Conservation (phyloP, 1,140 invertebrate species). For the Drosophila watanabei region DNA sequence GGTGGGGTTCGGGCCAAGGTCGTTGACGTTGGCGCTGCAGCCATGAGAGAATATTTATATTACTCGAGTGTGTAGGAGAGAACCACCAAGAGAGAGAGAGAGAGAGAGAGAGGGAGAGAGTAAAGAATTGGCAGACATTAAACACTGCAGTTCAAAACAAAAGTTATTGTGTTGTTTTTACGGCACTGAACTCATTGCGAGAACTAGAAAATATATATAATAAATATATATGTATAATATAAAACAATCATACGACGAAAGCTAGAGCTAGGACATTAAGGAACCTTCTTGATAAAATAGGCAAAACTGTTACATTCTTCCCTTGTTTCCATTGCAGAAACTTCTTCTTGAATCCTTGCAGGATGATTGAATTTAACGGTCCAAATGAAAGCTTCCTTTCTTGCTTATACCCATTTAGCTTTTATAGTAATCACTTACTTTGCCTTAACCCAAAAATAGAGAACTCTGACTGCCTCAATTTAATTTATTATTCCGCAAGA, state of each 20-base stretch:
- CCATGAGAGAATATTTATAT: constrained; percentile 13
- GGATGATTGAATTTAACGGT: no score
- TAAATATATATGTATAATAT: not conserved
- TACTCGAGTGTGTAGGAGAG: constrained; percentile 13
- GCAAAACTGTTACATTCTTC: no score
- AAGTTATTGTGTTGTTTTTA: constrained; percentile 4
- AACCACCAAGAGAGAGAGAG: not conserved
- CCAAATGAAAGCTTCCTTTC: not conserved
- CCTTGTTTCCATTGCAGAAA: not conserved
- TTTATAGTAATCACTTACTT: constrained; percentile 9
- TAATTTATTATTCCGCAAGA: constrained; percentile 5
- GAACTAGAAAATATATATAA: not conserved
- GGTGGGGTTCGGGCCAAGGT: constrained; percentile 25
- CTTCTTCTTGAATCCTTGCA: not conserved
- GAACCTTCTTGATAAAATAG: not conserved
- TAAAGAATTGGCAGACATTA: constrained; percentile 7
- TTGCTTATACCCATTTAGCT: not conserved
- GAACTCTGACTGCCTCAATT: constrained; percentile 5
- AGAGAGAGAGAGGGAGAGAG: not conserved
- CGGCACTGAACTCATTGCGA: not conserved
- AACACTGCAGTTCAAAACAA: constrained; percentile 6
- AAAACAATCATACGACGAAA: not conserved
- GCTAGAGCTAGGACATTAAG: not conserved
- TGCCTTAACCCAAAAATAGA: not conserved
- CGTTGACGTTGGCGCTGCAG: constrained; percentile 44